Percentiles rank a stretch among this genome's conserved stretches.
Evolutionary conservation across 2,113 vertebrate genomes (phyloP).

Genomic region (Macaca mulatta): DNA sequence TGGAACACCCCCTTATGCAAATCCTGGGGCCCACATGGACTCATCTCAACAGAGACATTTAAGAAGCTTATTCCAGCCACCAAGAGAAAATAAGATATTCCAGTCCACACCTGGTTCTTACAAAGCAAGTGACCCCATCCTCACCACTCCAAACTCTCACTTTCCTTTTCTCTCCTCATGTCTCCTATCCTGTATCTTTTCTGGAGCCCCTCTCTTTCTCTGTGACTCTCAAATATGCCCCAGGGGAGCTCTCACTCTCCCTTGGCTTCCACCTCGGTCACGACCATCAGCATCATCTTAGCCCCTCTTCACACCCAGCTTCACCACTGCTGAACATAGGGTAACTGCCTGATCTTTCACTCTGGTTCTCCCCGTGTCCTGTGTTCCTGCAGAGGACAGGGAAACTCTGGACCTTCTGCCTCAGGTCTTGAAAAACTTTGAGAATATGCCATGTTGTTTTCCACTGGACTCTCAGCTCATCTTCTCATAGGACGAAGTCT

Average conservation of each 20-base stretch:
- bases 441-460: background rate
- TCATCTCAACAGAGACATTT: background rate
- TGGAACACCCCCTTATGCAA: background rate
- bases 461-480: background rate
- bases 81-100: background rate
- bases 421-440: background rate
- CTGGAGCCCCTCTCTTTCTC: background rate
- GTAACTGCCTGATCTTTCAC: background rate
- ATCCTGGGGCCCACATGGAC: background rate
- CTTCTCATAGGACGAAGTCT: background rate
- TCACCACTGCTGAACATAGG: rapidly evolving
- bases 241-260: background rate
- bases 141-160: background rate
- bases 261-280: background rate
- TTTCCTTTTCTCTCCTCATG: background rate
- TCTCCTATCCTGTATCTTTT: background rate
- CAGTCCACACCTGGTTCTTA: background rate
- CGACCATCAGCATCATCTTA: background rate
- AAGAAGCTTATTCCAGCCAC: background rate
- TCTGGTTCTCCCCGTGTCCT: background rate
- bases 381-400: background rate
- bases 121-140: background rate
- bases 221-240: background rate
- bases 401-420: background rate
- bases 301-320: too few relatives aligned